A percentile compares a stretch with the other conserved stretches of the same genome.
These are phyloP conservation scores for Chymomyza procnemis DNA, from an alignment of 2,888 invertebrate genomes.

Conservation along the genomic window DNA sequence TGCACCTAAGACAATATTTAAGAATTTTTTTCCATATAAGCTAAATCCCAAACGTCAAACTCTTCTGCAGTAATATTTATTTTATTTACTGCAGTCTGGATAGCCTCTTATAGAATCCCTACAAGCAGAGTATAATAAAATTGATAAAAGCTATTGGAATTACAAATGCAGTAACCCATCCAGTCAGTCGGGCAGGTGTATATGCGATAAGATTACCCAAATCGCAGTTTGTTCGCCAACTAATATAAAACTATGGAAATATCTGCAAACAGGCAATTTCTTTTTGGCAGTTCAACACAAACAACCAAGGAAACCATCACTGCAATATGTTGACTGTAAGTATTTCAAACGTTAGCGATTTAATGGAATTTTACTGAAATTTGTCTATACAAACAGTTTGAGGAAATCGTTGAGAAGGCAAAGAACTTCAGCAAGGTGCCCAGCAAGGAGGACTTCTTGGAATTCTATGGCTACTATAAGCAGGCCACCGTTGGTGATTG, in stretches of 20 bases:
- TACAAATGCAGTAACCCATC: conserved; percentile 24
- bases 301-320: conserved; percentile 26
- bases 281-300: conserved; percentile 42
- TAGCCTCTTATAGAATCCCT: background rate
- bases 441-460: conserved; percentile 87
- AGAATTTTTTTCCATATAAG: too few species aligned
- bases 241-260: conserved; percentile 45
- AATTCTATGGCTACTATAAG: conserved; percentile 90
- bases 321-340: conserved; percentile 70
- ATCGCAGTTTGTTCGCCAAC: conserved; percentile 16
- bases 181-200: background rate
- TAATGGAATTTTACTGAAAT: background rate
- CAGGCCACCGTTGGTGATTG: conserved; percentile 90
- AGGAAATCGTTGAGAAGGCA: conserved; percentile 85
- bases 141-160: conserved; percentile 29
- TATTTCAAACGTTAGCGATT: background rate
- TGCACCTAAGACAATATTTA: too few species aligned
- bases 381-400: conserved; percentile 81
- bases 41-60: too few species aligned
- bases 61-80: too few species aligned
- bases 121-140: conserved; percentile 7
- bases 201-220: conserved; percentile 37
- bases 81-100: too few species aligned
- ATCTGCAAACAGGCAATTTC: conserved; percentile 39
- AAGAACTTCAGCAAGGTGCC: conserved; percentile 87